Percentiles rank a stretch among this genome's conserved stretches.
Evolutionary conservation across 2,797 vertebrate species (phyloP).

Genomic region (Notolepis coatsorum): DNA sequence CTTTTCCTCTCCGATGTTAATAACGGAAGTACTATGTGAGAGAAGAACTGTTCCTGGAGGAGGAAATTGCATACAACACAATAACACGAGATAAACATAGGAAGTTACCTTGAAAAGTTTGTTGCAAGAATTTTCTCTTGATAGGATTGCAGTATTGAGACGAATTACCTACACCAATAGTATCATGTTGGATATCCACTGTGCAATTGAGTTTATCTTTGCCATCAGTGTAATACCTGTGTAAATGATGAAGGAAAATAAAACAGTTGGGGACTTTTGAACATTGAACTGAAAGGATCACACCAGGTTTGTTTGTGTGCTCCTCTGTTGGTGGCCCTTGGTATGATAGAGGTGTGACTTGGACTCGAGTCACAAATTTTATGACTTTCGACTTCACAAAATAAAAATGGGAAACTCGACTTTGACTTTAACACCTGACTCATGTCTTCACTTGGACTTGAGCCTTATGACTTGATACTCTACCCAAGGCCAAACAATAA

Average conservation of each 20-base stretch:
- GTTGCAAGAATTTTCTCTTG: not conserved
- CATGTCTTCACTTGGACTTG: no score
- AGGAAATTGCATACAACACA: constrained; percentile 20
- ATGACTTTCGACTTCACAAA: no score
- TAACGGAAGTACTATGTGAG: not conserved
- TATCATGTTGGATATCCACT: not conserved
- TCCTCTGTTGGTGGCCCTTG: constrained; percentile 1
- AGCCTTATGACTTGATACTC: no score
- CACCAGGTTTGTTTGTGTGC: not conserved
- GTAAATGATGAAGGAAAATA: not conserved
- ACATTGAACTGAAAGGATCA: not conserved
- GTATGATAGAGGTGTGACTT: no score
- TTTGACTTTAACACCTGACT: no score
- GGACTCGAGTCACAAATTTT: no score
- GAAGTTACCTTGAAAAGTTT: not conserved
- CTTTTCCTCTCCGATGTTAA: not conserved
- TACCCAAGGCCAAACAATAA: no score
- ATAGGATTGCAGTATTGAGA: not conserved
- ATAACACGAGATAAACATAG: not conserved
- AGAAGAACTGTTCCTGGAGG: constrained; percentile 7
- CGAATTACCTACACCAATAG: not conserved
- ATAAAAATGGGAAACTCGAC: no score
- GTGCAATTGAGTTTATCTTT: not conserved
- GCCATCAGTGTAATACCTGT: no score
- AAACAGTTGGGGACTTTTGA: not conserved